A percentile compares a stretch with the other conserved stretches of the same genome.
phyloP scores from a whole-genome alignment of 2,888 invertebrate genomes.

The Camponotus fellah region DNA sequence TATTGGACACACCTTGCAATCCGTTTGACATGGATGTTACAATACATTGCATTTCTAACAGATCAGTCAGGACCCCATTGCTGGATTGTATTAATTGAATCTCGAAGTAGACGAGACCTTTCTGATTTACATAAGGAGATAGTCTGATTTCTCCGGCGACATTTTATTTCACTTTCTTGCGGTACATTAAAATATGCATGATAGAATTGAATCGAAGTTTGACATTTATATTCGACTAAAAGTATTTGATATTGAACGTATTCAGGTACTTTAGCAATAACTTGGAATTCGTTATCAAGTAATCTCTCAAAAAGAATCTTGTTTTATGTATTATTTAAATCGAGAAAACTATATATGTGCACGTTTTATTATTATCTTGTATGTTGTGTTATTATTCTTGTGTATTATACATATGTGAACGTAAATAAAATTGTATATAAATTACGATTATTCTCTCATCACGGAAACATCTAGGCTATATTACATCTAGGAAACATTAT shows the following conservation, averaged over 20 bases:
- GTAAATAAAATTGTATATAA: not conserved
- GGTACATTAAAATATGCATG: not conserved
- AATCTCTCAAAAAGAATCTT: not conserved
- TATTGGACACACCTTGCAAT: constrained; percentile 46
- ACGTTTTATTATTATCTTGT: too few species aligned
- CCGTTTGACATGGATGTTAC: constrained; percentile 26
- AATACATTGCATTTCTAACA: constrained; percentile 6
- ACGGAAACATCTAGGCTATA: not conserved
- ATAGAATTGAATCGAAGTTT: not conserved
- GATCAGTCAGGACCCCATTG: not conserved
- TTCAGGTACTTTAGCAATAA: not conserved
- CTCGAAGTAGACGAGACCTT: constrained; percentile 10
- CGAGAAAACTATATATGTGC: not conserved
- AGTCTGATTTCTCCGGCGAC: constrained; percentile 20
- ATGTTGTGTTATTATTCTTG: not conserved
- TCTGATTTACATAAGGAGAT: constrained; percentile 16
- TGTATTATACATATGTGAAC: not conserved
- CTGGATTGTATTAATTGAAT: constrained; percentile 46
- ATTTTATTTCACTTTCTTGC: not conserved
- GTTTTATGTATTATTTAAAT: not conserved
- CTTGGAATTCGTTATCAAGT: constrained; percentile 7
- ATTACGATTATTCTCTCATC: not conserved
- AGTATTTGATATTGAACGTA: not conserved
- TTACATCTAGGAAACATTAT: not conserved
- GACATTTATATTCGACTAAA: not conserved